These are phyloP conservation scores for Amblyjoppa fuscipennis DNA, from an alignment of 2,888 invertebrate species.

Conservation along the genomic window DNA sequence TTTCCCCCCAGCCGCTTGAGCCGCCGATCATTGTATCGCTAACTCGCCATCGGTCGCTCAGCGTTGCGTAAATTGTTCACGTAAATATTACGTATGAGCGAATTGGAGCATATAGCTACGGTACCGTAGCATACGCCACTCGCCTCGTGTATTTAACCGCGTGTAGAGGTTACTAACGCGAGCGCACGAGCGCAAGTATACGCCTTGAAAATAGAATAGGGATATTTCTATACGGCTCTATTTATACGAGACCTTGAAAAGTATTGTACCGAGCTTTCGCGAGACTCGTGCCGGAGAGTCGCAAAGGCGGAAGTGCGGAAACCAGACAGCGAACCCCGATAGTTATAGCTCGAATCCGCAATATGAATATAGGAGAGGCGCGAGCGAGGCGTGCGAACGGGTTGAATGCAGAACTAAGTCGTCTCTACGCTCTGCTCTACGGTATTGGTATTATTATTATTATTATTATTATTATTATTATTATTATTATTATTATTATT, in stretches of 20 bases:
- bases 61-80: neutral
- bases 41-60: neutral
- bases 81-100: conserved; percentile 25
- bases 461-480: neutral
- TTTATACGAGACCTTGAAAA: conserved; percentile 57
- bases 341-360: conserved; percentile 26
- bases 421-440: conserved; percentile 13
- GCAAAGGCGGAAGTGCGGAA: neutral
- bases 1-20: neutral
- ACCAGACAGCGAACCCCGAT: neutral
- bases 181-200: conserved; percentile 4
- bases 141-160: neutral
- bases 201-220: conserved; percentile 56
- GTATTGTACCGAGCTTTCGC: conserved; percentile 15
- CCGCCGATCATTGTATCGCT: neutral
- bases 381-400: conserved; percentile 3
- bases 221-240: conserved; percentile 50
- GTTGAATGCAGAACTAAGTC: conserved; percentile 8
- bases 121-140: neutral
- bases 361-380: conserved; percentile 17
- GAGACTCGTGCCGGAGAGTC: neutral
- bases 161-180: neutral
- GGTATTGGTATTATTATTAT: neutral
- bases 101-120: conserved; percentile 2
- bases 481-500: neutral